Conservation (phyloP, 2,113 vertebrate genomes). For the Oncorhynchus mykiss region DNA sequence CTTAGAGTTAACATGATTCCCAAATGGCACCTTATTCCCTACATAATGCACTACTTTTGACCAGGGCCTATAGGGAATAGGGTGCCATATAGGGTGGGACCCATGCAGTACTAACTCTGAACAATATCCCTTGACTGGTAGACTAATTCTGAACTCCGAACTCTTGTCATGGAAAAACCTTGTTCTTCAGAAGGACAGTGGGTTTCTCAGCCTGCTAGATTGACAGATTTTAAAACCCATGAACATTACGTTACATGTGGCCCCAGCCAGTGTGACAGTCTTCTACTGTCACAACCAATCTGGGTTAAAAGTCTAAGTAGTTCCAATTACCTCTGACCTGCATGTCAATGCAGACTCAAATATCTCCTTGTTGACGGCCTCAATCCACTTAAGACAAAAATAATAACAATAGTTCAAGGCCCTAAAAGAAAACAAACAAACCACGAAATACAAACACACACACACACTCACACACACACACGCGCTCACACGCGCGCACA, state of each 20-base stretch:
- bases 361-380: not conserved
- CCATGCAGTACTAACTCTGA: too few relatives aligned
- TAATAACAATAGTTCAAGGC: not conserved
- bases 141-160: conserved; percentile 1
- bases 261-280: not conserved
- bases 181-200: conserved; percentile 9
- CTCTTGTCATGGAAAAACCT: not conserved
- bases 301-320: not conserved
- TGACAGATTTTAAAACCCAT: conserved; percentile 2
- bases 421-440: not conserved
- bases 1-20: too few relatives aligned
- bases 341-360: not conserved
- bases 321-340: not conserved
- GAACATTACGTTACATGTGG: not conserved
- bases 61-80: too few relatives aligned
- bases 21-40: too few relatives aligned
- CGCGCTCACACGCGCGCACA: fast-evolving
- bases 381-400: not conserved
- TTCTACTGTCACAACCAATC: not conserved
- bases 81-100: too few relatives aligned
- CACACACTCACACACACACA: too few relatives aligned
- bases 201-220: not conserved
- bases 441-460: too few relatives aligned
- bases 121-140: not conserved
- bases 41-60: too few relatives aligned